phyloP scores from a whole-genome alignment of 2,113 vertebrate genomes.

The Esox niger region DNA sequence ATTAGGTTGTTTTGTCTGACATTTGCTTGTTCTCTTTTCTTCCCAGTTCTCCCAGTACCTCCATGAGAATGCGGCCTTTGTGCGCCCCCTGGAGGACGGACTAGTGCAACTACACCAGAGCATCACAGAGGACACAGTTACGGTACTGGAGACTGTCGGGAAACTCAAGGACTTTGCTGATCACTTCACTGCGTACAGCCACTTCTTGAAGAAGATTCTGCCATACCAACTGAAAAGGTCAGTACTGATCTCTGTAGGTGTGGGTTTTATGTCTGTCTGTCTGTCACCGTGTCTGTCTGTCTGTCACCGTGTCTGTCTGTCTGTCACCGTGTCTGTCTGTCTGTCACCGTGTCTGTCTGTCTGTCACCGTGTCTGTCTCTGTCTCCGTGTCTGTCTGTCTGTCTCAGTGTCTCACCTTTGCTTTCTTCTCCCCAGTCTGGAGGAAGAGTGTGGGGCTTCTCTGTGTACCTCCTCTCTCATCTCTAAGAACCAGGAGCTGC shows the following conservation, averaged over 20 bases:
- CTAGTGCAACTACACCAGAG: conserved; percentile 89
- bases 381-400: background rate
- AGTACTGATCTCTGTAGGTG: conserved; percentile 9
- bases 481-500: conserved; percentile 85
- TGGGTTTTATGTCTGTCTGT: conserved; percentile 8
- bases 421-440: conserved; percentile 74
- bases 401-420: conserved; percentile 9
- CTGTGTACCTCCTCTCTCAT: conserved; percentile 85
- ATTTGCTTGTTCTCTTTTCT: background rate
- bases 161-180: conserved; percentile 89
- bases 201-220: conserved; percentile 94
- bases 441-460: conserved; percentile 90
- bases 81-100: conserved; percentile 96
- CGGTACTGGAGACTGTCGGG: conserved; percentile 89
- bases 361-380: background rate
- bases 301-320: background rate
- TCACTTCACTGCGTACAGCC: conserved; percentile 83
- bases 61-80: conserved; percentile 92
- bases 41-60: conserved; percentile 93
- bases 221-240: conserved; percentile 98
- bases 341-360: background rate
- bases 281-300: background rate
- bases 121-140: conserved; percentile 94
- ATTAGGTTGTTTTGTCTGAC: too few relatives aligned
- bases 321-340: background rate